Conservation (phyloP, 2,113 vertebrate genomes). For the Vimba vimba region DNA sequence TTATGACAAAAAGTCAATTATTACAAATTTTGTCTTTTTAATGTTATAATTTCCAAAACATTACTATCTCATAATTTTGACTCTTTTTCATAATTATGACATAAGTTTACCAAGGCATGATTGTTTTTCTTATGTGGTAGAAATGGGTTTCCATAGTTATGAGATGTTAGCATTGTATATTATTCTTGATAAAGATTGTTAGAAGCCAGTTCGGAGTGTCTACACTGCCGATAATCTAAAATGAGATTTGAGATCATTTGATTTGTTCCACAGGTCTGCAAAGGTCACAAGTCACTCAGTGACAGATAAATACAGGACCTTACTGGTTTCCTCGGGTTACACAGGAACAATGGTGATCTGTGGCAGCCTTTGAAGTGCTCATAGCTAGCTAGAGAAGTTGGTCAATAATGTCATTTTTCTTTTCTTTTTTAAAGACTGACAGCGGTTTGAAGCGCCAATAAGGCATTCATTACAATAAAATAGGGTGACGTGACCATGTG, state of each 20-base stretch:
- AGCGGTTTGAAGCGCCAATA: background rate
- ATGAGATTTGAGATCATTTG: background rate
- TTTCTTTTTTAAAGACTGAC: background rate
- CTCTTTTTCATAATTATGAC: background rate
- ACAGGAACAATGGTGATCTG: background rate
- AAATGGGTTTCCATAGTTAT: background rate
- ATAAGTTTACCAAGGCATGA: background rate
- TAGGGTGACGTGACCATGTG: background rate
- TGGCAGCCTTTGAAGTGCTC: background rate
- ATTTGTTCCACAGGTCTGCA: background rate
- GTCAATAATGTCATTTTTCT: background rate
- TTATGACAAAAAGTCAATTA: too few species aligned
- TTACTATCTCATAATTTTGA: background rate
- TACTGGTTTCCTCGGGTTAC: background rate
- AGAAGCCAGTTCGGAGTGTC: background rate
- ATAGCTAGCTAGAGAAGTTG: background rate
- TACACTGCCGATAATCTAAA: background rate
- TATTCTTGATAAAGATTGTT: background rate
- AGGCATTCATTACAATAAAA: background rate
- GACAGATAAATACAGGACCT: background rate
- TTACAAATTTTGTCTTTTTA: too few species aligned
- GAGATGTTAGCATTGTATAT: slow-evolving; percentile 9
- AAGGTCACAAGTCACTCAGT: slow-evolving; percentile 4
- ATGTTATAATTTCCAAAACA: too few species aligned
- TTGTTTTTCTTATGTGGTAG: background rate